These are phyloP conservation scores for Melitaea cinxia DNA, from an alignment of 1,140 invertebrate species.

Conservation along the genomic window DNA sequence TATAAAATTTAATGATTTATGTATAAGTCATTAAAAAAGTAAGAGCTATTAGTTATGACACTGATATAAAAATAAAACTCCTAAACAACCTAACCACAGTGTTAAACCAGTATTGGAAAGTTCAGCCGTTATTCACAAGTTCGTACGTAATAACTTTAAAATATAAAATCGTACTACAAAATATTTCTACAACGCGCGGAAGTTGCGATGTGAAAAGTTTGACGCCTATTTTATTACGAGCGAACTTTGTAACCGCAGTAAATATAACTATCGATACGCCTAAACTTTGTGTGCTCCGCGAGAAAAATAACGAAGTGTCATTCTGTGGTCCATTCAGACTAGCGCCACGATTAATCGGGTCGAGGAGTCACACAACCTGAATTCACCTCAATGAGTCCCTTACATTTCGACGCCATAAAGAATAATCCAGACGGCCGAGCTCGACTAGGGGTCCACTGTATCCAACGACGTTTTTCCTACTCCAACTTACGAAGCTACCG, in stretches of 20 bases:
- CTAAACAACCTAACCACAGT: neutral
- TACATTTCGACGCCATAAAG: conserved; percentile 75
- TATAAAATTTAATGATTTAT: neutral
- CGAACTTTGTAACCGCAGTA: conserved; percentile 6
- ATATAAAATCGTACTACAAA: neutral
- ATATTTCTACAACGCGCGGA: neutral
- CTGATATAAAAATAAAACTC: too few relatives aligned
- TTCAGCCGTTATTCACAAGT: neutral
- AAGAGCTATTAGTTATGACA: too few relatives aligned
- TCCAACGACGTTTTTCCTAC: conserved; percentile 50
- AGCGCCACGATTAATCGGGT: conserved; percentile 67
- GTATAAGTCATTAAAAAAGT: neutral
- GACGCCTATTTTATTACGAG: conserved; percentile 6
- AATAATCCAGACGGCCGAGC: conserved; percentile 71
- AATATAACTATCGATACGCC: conserved; percentile 31
- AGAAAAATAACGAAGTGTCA: conserved; percentile 51
- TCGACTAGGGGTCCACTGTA: conserved; percentile 53
- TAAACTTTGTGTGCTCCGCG: conserved; percentile 20
- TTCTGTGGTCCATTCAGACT: conserved; percentile 60
- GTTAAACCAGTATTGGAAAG: neutral
- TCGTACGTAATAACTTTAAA: neutral
- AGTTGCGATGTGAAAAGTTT: neutral
- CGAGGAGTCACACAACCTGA: conserved; percentile 72
- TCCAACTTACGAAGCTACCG: conserved; percentile 46
- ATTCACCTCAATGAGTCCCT: conserved; percentile 72